Percentiles rank a stretch among this genome's conserved stretches.
Conservation (phyloP, 2,113 vertebrate species). For the Grallaria varia region DNA sequence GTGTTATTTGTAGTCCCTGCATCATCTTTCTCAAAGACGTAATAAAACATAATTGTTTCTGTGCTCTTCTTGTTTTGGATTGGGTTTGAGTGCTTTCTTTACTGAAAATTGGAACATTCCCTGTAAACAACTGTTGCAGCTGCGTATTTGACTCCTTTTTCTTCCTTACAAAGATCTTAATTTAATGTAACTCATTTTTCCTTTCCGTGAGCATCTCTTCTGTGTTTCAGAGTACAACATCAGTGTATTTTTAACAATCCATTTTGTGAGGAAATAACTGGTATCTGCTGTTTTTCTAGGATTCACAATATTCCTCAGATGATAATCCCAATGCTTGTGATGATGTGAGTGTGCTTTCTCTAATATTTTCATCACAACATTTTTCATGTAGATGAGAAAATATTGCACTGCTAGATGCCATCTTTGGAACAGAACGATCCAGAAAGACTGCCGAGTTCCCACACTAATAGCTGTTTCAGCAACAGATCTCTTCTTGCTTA, state of each 20-base stretch:
- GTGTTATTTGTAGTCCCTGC: not conserved
- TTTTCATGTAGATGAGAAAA: not conserved
- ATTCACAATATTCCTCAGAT: slow-evolving; percentile 14
- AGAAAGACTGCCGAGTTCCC: not conserved
- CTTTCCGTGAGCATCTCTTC: not conserved
- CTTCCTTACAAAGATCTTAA: not conserved
- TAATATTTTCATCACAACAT: not conserved
- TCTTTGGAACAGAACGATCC: not conserved
- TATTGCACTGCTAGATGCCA: not conserved
- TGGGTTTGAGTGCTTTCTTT: not conserved
- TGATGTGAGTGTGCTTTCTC: slow-evolving; percentile 43
- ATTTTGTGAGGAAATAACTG: slow-evolving; percentile 7
- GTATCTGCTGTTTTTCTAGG: not conserved
- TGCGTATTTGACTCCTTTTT: not conserved
- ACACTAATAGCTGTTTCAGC: not conserved
- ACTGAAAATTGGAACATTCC: not conserved
- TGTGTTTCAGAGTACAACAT: not conserved
- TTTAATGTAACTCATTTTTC: not conserved
- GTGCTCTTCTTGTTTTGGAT: not conserved
- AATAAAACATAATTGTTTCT: not conserved
- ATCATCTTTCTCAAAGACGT: not conserved
- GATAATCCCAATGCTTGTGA: slow-evolving; percentile 34
- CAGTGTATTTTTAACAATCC: not conserved
- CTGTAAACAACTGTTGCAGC: not conserved
- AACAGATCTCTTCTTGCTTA: not conserved